Conservation (phyloP, 2,888 invertebrate species). For the Cataglyphis livida region DNA sequence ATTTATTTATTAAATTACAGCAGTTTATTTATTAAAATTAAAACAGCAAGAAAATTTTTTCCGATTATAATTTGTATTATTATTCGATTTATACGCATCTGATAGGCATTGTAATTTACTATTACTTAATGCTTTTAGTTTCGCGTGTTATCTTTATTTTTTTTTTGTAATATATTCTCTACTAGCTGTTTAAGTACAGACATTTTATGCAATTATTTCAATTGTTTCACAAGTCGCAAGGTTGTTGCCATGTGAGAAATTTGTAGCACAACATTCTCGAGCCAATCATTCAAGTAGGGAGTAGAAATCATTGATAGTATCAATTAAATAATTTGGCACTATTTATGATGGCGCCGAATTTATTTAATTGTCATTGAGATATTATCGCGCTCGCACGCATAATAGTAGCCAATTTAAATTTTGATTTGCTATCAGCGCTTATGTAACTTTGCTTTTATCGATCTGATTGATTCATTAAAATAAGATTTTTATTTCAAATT, state of each 20-base stretch:
- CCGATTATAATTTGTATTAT: neutral
- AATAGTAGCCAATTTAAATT: conserved; percentile 25
- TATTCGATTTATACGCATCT: neutral
- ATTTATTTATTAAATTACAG: too few relatives aligned
- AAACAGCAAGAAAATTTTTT: too few relatives aligned
- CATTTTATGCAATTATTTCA: conserved; percentile 47
- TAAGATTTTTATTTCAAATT: neutral
- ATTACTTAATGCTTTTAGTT: neutral
- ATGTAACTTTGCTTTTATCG: neutral
- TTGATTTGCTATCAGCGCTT: neutral
- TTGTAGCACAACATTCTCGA: neutral
- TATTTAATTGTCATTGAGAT: conserved; percentile 23
- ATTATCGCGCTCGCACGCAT: neutral
- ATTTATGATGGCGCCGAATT: conserved; percentile 25
- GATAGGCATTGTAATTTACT: neutral
- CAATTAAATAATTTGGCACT: conserved; percentile 32
- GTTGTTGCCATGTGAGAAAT: neutral
- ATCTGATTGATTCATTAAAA: neutral
- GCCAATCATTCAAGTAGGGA: neutral
- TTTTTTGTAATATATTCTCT: neutral
- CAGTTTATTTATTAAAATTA: too few relatives aligned
- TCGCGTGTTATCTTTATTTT: conserved; percentile 8
- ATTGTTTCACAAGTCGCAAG: conserved; percentile 29
- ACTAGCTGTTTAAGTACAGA: neutral
- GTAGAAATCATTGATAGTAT: conserved; percentile 24